Conservation (phyloP, 2,797 vertebrate species). For the Catamblyrhynchus diadema region DNA sequence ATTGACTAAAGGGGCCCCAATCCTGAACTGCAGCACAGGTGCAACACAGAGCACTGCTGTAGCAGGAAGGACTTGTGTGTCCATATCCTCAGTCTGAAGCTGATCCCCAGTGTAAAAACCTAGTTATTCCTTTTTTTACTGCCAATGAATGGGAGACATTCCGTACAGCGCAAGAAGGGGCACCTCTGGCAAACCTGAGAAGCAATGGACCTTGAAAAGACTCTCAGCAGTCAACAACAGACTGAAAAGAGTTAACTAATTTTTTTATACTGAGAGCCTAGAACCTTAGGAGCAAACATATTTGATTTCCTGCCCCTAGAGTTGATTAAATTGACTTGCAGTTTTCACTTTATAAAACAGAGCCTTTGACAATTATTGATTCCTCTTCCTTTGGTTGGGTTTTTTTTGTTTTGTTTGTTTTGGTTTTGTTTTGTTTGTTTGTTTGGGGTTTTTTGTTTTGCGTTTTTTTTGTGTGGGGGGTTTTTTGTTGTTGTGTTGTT, state of each 20-base stretch:
- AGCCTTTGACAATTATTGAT: not conserved
- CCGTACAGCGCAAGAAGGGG: not conserved
- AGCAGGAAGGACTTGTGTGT: not conserved
- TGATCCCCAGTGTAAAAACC: not conserved
- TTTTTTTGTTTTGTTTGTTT: too few species aligned
- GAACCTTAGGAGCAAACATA: not conserved
- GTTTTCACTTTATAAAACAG: not conserved
- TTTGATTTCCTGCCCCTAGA: not conserved
- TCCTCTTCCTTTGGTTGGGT: fast-evolving
- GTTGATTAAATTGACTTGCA: not conserved
- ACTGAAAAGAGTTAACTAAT: fast-evolving
- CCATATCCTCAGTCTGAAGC: not conserved
- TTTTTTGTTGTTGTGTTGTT: too few species aligned
- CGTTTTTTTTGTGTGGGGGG: too few species aligned
- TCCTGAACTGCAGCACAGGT: not conserved
- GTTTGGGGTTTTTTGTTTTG: too few species aligned
- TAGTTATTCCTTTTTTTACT: not conserved
- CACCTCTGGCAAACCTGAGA: not conserved
- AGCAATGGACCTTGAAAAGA: not conserved
- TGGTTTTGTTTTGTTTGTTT: too few species aligned
- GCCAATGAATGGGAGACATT: not conserved
- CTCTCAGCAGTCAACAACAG: not conserved
- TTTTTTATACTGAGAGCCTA: not conserved
- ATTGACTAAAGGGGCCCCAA: fast-evolving
- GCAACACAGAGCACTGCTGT: not conserved